phyloP scores from a whole-genome alignment of 2,888 invertebrate genomes.

The Acrobasis suavella region DNA sequence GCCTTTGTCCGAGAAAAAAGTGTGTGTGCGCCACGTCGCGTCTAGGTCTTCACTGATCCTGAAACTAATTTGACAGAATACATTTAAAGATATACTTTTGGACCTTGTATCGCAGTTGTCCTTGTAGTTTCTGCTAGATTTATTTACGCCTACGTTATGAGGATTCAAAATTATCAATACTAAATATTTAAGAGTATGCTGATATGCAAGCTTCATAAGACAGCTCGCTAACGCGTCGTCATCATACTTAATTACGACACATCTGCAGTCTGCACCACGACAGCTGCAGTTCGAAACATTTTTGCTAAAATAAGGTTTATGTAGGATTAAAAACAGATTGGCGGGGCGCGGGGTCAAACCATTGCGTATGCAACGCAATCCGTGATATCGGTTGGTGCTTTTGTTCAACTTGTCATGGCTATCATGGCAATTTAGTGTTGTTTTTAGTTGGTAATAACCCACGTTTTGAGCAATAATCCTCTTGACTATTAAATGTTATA shows the following conservation, averaged over 20 bases:
- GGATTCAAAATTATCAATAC: no score
- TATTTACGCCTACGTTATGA: no score
- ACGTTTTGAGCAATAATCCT: no score
- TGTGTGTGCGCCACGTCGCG: no score
- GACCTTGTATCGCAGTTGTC: no score
- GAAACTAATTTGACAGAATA: no score
- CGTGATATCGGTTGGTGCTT: constrained; percentile 26
- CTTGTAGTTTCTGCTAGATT: no score
- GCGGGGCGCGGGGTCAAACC: background rate
- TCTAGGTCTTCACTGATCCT: no score
- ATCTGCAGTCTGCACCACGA: constrained; percentile 6
- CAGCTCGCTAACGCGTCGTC: background rate
- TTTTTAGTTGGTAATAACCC: background rate
- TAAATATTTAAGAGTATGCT: background rate
- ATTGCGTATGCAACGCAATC: constrained; percentile 13
- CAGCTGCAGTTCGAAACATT: background rate
- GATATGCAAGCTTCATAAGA: background rate
- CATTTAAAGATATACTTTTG: no score
- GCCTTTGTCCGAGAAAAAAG: no score
- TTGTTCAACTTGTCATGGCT: background rate
- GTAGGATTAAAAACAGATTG: background rate
- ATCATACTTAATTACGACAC: background rate
- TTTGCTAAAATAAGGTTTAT: background rate
- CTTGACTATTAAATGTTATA: no score
- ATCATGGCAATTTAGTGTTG: background rate